phyloP scores from a whole-genome alignment of 2,797 vertebrate genomes.

The Orestias chungarensis region DNA sequence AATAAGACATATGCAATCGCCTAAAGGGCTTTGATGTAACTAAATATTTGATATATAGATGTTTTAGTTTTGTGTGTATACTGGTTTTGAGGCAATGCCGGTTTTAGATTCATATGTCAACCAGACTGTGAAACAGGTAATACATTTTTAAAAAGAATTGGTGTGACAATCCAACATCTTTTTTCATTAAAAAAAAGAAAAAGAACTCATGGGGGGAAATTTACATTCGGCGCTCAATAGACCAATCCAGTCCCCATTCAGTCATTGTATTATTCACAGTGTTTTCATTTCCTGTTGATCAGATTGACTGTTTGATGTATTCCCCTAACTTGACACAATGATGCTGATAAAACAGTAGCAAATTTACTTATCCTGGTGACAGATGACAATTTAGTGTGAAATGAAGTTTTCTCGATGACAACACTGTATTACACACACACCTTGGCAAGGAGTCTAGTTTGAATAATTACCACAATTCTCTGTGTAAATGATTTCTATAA shows the following conservation, averaged over 20 bases:
- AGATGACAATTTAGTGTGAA: constrained; percentile 93
- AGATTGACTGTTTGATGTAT: constrained; percentile 88
- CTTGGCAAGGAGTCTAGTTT: constrained; percentile 93
- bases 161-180: constrained; percentile 68
- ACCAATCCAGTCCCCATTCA: constrained; percentile 78
- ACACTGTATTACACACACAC: constrained; percentile 89
- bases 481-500: constrained; percentile 96
- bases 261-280: constrained; percentile 81
- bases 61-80: constrained; percentile 48
- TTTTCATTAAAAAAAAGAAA: constrained; percentile 45
- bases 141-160: constrained; percentile 67
- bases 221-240: constrained; percentile 79
- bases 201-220: constrained; percentile 64
- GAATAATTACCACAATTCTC: constrained; percentile 95
- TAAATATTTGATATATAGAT: background rate
- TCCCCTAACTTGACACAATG: constrained; percentile 87
- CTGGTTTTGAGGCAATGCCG: constrained; percentile 64
- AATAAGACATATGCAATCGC: background rate
- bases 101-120: constrained; percentile 76
- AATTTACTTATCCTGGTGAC: constrained; percentile 95
- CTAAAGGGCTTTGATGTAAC: background rate
- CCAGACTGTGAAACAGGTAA: constrained; percentile 73
- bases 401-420: constrained; percentile 92
- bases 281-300: constrained; percentile 91
- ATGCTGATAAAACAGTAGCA: constrained; percentile 90